These are phyloP conservation scores for Gambusia affinis DNA, from an alignment of 2,113 vertebrate species.

Conservation along the genomic window DNA sequence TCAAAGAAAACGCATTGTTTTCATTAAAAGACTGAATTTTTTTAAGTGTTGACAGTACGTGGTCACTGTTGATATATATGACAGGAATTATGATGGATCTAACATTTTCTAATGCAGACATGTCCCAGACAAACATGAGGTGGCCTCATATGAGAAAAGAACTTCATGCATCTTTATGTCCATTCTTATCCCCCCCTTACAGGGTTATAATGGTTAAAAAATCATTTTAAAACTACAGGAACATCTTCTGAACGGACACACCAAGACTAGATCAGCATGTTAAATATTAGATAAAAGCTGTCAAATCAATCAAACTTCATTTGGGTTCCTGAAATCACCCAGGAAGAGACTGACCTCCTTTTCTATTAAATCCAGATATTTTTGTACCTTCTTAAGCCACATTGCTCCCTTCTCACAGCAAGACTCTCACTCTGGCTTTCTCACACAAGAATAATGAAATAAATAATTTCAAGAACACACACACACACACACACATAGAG, in stretches of 20 bases:
- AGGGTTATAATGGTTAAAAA: not conserved
- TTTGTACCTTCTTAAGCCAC: constrained; percentile 62
- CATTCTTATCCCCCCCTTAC: no score
- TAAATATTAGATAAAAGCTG: constrained; percentile 35
- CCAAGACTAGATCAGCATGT: not conserved
- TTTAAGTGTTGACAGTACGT: no score
- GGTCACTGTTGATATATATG: no score
- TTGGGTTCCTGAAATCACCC: constrained; percentile 45
- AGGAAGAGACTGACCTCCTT: constrained; percentile 59
- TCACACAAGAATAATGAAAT: constrained; percentile 61
- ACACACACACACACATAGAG: constrained; percentile 1
- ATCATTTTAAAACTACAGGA: not conserved
- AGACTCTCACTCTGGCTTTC: constrained; percentile 46
- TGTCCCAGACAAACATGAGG: no score
- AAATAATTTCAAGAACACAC: constrained; percentile 36
- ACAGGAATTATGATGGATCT: no score
- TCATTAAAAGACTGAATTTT: no score
- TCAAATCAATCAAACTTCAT: constrained; percentile 50
- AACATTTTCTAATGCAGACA: no score
- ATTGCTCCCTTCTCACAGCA: constrained; percentile 56
- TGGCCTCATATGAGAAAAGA: no score
- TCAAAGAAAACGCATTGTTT: no score
- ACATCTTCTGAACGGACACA: constrained; percentile 1
- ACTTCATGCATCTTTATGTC: no score
- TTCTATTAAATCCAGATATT: constrained; percentile 56